Base-by-base conservation (phyloP, 2,113 vertebrate genomes). In the Amphiprion ocellaris region DNA sequence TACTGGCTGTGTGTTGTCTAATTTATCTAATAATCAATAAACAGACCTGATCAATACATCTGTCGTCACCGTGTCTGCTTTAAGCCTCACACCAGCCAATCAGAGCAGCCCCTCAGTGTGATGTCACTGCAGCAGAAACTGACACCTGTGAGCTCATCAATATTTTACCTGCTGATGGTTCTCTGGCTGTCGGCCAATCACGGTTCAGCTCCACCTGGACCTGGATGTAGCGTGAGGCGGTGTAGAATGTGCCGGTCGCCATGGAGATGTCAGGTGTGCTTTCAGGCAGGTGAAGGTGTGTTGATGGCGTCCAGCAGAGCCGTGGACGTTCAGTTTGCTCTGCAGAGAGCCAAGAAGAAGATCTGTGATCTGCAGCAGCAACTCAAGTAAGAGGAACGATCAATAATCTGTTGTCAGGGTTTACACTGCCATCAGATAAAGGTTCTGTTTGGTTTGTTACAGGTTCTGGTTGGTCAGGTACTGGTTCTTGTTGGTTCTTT, bases 301-400 rank as follows among this genome's bases (percentile, higher is more conserved):
- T 69, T 0, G 41, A 95, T 95, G 94, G 91, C 89, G 56, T 81
- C 58, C 11, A 30, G 59, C 75, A 86, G 90, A 81, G 83, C 69
- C 23, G 50, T 70, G 16, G 92, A 94, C 3, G 90, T 94, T 37
- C 87, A 88, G 17, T 56, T 74, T 5, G 93, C 93, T 75, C 77
- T 95, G 16, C 92, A 83, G 69, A 89, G 93, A 79, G 90, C 90
- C 1, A 93, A 90, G 77, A 82, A 72, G 33, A 94, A 93, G 86
- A 92, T 95, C 55, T 78, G 50, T 54, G 72, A 62, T 14, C 87
- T 94, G 69, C 89, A 93, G 73, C 79, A 72, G 52, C 87, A 90
- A 46, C 77, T 94, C 23, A 82, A 71, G 91, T 93, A 87, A 90
- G 93, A 82, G 4, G 4, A 5, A 4, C 30, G 3, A 54, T 55